A percentile compares a stretch with the other conserved stretches of the same genome.
Conservation (phyloP, 2,888 invertebrate species). For the Oscheius sp. region DNA sequence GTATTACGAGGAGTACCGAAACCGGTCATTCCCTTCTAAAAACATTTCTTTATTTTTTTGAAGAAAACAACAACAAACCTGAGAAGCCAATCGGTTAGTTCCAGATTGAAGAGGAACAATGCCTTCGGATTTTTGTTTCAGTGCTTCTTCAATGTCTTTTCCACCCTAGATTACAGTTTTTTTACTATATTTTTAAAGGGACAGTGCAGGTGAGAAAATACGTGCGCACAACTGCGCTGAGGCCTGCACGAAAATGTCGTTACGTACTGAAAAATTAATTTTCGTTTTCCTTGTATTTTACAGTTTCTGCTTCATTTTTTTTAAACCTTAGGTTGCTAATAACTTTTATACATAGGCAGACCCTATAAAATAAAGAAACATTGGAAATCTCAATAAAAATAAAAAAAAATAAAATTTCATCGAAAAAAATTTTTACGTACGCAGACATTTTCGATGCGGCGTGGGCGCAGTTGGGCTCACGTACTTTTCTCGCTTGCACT, state of each 20-base stretch:
- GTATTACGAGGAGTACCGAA: slow-evolving; percentile 76
- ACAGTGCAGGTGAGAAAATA: too few relatives aligned
- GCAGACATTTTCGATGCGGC: too few relatives aligned
- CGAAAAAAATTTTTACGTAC: too few relatives aligned
- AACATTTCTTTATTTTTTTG: slow-evolving; percentile 4
- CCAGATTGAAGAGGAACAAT: slow-evolving; percentile 76
- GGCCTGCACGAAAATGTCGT: too few relatives aligned
- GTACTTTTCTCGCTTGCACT: too few relatives aligned
- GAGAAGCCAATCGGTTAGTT: slow-evolving; percentile 77
- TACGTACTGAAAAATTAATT: too few relatives aligned
- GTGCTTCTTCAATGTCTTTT: slow-evolving; percentile 70
- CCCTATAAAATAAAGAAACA: not conserved
- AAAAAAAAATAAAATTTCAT: too few relatives aligned
- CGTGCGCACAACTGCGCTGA: too few relatives aligned
- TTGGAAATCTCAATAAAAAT: too few relatives aligned
- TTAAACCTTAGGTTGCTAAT: not conserved
- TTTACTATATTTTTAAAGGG: not conserved
- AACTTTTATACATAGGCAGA: too few relatives aligned
- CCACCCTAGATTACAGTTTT: slow-evolving; percentile 52
- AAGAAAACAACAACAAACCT: slow-evolving; percentile 58
- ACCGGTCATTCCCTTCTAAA: slow-evolving; percentile 76
- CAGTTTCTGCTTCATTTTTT: not conserved
- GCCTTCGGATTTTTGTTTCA: slow-evolving; percentile 70
- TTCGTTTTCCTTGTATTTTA: too few relatives aligned
- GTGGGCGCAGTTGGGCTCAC: too few relatives aligned